A percentile compares a stretch with the other conserved stretches of the same genome.
Conservation (phyloP, 1,140 invertebrate species). For the Meloidogyne exigua region DNA sequence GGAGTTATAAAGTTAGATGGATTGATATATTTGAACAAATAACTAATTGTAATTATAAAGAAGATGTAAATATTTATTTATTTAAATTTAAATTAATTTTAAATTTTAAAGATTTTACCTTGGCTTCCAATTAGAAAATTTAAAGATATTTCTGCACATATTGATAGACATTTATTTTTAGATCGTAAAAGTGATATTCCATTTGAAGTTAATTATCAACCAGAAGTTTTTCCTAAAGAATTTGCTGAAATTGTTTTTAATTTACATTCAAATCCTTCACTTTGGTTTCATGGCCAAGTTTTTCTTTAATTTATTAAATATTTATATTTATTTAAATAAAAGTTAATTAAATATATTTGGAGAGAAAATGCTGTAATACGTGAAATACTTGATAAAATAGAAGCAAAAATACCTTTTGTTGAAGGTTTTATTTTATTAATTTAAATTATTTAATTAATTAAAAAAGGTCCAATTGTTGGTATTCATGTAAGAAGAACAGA, state of each 20-base stretch:
- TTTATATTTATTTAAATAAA: not conserved
- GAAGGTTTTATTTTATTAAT: not conserved
- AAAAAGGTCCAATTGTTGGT: slow-evolving; percentile 3
- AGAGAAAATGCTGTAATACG: not conserved
- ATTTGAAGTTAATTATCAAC: not conserved
- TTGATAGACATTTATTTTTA: not conserved
- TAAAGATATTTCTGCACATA: not conserved
- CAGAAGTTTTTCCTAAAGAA: not conserved
- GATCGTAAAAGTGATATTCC: not conserved
- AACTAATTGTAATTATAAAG: slow-evolving; percentile 6
- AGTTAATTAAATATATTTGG: slow-evolving; percentile 11
- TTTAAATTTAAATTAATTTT: not conserved
- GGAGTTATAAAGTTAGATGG: slow-evolving; percentile 6
- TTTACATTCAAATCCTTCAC: not conserved
- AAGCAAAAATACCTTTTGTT: slow-evolving; percentile 3
- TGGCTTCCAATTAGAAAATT: not conserved
- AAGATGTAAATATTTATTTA: not conserved
- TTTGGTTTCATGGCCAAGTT: slow-evolving; percentile 13
- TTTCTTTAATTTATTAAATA: not conserved
- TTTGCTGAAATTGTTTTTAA: not conserved
- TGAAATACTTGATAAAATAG: not conserved
- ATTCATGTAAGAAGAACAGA: slow-evolving; percentile 8
- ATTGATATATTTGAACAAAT: slow-evolving; percentile 3
- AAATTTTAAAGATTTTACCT: not conserved
- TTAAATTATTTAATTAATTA: not conserved